Evolutionary conservation across 1,140 invertebrate species (phyloP).

Genomic region (Daktulosphaira vitifoliae): DNA sequence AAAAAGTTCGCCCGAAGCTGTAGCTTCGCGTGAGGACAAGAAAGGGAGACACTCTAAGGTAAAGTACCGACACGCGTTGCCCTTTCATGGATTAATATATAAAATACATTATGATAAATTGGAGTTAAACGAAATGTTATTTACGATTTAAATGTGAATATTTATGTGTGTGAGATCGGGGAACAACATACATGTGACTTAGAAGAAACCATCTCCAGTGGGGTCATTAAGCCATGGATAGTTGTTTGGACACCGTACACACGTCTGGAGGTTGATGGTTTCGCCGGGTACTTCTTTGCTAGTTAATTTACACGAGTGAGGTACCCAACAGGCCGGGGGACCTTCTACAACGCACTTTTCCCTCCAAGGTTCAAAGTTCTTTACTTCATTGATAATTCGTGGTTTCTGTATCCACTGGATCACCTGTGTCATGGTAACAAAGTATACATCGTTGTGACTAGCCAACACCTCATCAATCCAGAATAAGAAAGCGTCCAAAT

Average conservation of each 20-base stretch:
- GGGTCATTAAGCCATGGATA: slow-evolving; percentile 92
- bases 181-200: slow-evolving; percentile 43
- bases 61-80: too few relatives aligned
- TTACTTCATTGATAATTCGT: slow-evolving; percentile 68
- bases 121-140: too few relatives aligned
- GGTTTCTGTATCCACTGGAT: slow-evolving; percentile 96
- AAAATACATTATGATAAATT: too few relatives aligned
- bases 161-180: background rate
- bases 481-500: slow-evolving; percentile 82
- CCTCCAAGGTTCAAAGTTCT: slow-evolving; percentile 88
- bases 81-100: too few relatives aligned
- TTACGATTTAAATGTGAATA: too few relatives aligned
- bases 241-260: slow-evolving; percentile 83
- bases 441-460: slow-evolving; percentile 87
- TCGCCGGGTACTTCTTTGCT: slow-evolving; percentile 87
- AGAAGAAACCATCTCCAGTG: slow-evolving; percentile 83
- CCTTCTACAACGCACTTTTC: slow-evolving; percentile 82
- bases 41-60: too few relatives aligned
- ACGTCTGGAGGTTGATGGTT: slow-evolving; percentile 86
- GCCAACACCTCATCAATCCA: slow-evolving; percentile 88
- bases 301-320: slow-evolving; percentile 79
- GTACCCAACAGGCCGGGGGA: slow-evolving; percentile 70
- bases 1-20: too few relatives aligned
- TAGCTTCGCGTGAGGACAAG: too few relatives aligned
- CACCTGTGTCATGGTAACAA: slow-evolving; percentile 94